Evolutionary conservation across 2,888 invertebrate species (phyloP), one percentile per base, ranked within the genome.

Genomic region (Ryuthela nishihirai): DNA sequence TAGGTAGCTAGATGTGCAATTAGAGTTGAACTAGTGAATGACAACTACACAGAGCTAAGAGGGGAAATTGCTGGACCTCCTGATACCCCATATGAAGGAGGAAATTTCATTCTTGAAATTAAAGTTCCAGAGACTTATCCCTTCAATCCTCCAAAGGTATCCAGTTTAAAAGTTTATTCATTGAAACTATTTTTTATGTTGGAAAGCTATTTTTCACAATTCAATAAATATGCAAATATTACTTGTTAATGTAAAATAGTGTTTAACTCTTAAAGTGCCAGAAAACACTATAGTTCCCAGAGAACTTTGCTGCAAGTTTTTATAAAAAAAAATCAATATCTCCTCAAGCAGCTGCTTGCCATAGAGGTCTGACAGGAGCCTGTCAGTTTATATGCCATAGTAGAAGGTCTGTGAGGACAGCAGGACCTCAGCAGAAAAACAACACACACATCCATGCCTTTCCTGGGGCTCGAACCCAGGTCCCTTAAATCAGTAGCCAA

Each of bases 121-220:
- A 90, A 89, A 81, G 92, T 99, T 67, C 98, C 99, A 70, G 97
- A 98, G 77, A 93, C 94, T 38, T 99, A 99, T 80, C 99, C 99
- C 15, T 99, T 99, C 75, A 94, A 94, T 80, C 99, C 99, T 65
- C 99, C 99, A 44, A 97, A 95, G 84, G 97, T 95, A 80, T n/a
- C n/a, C n/a, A n/a, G n/a, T n/a, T n/a, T n/a, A n/a, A n/a, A n/a
- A n/a, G 1, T 50, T 25, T n/a, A 62, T 44, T 65, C 54, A 64
- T 34, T 35, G 25, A 39, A 20, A 41, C 44, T 25, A 29, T 20
- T 41, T 32, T 47, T 41, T 25, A n/a, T 15, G 36, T 36, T 25
- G 32, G 20, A 49, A 39, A 45, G 20, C 24, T 45, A 17, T 24
- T 12, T 23, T 21, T 32, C 15, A 24, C 26, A 44, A 39, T 18